Base-by-base conservation (phyloP, 2,888 invertebrate species). In the Alloplasta piceator region DNA sequence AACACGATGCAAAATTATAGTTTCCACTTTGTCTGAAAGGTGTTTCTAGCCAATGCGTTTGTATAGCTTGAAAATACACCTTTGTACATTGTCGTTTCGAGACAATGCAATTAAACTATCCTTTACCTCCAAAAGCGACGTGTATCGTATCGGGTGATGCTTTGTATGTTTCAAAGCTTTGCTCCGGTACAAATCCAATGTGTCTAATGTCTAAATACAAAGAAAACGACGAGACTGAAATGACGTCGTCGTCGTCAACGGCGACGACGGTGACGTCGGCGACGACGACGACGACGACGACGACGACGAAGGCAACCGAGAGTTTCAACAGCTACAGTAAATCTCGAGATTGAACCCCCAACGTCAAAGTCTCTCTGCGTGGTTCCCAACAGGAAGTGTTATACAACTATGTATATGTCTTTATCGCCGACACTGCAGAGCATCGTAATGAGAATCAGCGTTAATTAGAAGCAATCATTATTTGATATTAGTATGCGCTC, bases 401-500 rank as follows among this genome's bases (percentile, higher is more conserved):
- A 26, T 7, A 16, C 38, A 43, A 63, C 5, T n/a, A 61, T 10
- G 10, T 46, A 16, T 7, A 39, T 16, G 50, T n/a, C n/a, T 48
- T 12, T 43, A 16, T 60, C 41, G 9, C 26, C 10, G 55, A 61
- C 60, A 60, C 5, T 55, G 12, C 12, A 10, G 52, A 52, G 61
- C 66, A 73, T 60, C 58, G 80, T 76, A 78, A 82, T 78, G 84
- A 84, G 79, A 78, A 78, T 76, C 81, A 81, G 80, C 85, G 85
- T 86, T 88, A 86, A 89, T 89, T 89, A 88, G 84, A 86, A 84
- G 85, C 78, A 86, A 87, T 88, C 85, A 83, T 87, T 88, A 87
- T 87, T 88, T 84, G 85, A 82, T 82, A 78, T 75, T 26, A 26
- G 26, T 26, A 26, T 26, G 26, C 26, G 26, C 26, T 26, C 26